Evolutionary conservation across 2,888 invertebrate species (phyloP).

Genomic region (Cyclophora punctaria): DNA sequence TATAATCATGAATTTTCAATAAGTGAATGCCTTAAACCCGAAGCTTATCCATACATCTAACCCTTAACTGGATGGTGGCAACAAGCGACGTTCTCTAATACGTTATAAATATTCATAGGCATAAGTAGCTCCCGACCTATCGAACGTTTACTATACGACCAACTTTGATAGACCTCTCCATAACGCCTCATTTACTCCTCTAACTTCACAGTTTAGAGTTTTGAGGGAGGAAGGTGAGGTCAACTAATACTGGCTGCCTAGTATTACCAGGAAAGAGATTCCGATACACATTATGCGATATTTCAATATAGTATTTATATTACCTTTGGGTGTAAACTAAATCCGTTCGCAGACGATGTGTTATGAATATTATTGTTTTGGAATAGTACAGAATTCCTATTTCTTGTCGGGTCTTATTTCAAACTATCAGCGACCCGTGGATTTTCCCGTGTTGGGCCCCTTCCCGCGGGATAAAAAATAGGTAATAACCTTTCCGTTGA

Average conservation of each 20-base stretch:
- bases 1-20: constrained; percentile 1
- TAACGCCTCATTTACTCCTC: constrained; percentile 12
- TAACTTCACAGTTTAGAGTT: constrained; percentile 4
- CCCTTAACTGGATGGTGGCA: constrained; percentile 51
- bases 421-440: no score
- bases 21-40: background rate
- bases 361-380: constrained; percentile 25
- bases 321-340: constrained; percentile 48
- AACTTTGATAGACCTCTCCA: constrained; percentile 25
- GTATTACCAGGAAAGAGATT: constrained; percentile 49
- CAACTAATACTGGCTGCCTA: constrained; percentile 32
- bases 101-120: constrained; percentile 72
- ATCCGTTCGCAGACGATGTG: constrained; percentile 34
- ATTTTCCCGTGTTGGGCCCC: no score
- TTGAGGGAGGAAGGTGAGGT: constrained; percentile 21
- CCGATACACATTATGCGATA: constrained; percentile 64
- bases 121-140: constrained; percentile 66
- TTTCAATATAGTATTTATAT: constrained; percentile 69
- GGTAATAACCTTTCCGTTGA: no score
- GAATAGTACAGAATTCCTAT: background rate
- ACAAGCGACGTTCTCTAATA: constrained; percentile 60
- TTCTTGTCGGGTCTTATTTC: no score
- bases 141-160: constrained; percentile 54
- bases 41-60: constrained; percentile 15
- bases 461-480: no score